A percentile compares a stretch with the other conserved stretches of the same genome.
These are phyloP conservation scores for Pantelozetes paolii DNA, from an alignment of 2,888 invertebrate species.

Conservation along the genomic window DNA sequence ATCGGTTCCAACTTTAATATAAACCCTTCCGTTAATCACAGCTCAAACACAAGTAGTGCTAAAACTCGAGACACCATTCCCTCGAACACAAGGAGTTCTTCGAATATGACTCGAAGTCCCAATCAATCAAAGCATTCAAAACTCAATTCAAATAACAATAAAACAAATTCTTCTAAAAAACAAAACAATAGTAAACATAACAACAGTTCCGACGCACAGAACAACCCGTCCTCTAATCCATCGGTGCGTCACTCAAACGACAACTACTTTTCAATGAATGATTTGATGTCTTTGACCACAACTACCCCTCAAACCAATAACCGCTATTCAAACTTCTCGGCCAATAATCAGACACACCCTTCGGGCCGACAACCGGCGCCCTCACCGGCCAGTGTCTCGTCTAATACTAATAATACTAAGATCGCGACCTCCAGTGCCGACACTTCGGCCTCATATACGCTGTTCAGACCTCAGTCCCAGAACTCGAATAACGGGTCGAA, in stretches of 20 bases:
- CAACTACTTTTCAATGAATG: conserved; percentile 25
- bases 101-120: conserved; percentile 23
- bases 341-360: neutral
- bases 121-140: conserved; percentile 25
- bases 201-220: neutral
- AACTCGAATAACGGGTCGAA: conserved; percentile 41
- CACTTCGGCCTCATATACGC: conserved; percentile 43
- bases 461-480: conserved; percentile 45
- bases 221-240: neutral
- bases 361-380: neutral
- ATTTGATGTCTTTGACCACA: conserved; percentile 28
- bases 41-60: neutral
- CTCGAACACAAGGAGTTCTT: conserved; percentile 16
- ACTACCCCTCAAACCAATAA: neutral
- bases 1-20: conserved; percentile 14
- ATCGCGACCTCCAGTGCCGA: conserved; percentile 20
- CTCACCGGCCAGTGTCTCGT: neutral
- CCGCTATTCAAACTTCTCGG: neutral
- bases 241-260: conserved; percentile 17
- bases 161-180: conserved; percentile 18
- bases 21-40: conserved; percentile 6
- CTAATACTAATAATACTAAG: conserved; percentile 14
- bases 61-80: neutral
- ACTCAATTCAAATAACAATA: neutral
- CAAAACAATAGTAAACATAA: conserved; percentile 14